Evolutionary conservation across 2,888 invertebrate species (phyloP), one percentile per base, ranked within the genome.

Genomic region (Girardia tigrina): DNA sequence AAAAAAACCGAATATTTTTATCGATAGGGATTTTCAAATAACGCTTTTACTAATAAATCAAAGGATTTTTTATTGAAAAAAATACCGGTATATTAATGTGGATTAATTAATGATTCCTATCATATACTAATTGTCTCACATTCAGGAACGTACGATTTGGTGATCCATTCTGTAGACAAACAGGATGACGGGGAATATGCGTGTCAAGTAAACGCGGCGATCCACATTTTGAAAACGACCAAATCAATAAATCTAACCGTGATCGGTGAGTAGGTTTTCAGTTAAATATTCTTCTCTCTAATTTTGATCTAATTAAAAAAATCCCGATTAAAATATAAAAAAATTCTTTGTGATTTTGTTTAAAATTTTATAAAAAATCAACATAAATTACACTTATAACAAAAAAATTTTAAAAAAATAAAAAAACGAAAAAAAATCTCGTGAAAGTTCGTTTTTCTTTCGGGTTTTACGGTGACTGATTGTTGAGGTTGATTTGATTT

Each of bases 91-190:
- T 56, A 56, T 56, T 56, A 56, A 56, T 56, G 23, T 56, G 56
- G 20, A 56, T 56, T 56, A 56, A 56, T 56, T 56, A 56, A 56
- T 56, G 56, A 56, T 56, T 56, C 2, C 56, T 56, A 56, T 56
- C 56, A 56, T 56, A 56, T 56, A 56, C 56, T 56, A 56, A 56
- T 56, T 56, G 56, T 56, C 56, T 56, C 56, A 56, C 56, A 56
- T 56, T 56, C 23, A 56, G 56, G 56, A 56, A 56, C 56, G 56
- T 56, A 56, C n/a, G 56, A 56, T n/a, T 56, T 56, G 56, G 56
- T 56, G n/a, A 56, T 56, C 56, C 56, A 56, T 56, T 56, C 56
- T 56, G 56, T 56, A 56, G 56, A 56, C 4, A 56, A 56, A 56
- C 56, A 56, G 56, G 56, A 56, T 56, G 56, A 56, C 56, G 56